Evolutionary conservation across 2,888 invertebrate species (phyloP).

Genomic region (Ormyrus rosae): DNA sequence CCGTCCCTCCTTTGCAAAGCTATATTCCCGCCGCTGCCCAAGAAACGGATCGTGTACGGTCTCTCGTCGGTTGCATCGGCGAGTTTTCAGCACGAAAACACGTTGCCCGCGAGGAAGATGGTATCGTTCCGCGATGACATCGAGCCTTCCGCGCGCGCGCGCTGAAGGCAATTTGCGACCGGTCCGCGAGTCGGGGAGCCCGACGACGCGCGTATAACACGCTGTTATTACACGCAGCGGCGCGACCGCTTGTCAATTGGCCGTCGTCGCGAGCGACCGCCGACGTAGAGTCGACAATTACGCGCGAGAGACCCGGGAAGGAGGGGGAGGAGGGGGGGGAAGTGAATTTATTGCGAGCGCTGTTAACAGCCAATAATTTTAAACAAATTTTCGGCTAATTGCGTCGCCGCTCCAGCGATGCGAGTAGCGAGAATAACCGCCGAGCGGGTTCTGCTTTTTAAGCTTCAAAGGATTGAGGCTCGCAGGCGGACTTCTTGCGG

Average conservation of each 20-base stretch:
- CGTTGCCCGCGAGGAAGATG: conserved; percentile 8
- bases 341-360: background rate
- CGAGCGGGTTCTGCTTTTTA: background rate
- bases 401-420: background rate
- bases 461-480: background rate
- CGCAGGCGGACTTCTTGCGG: too few relatives aligned
- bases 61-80: too few relatives aligned
- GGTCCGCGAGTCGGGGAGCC: background rate
- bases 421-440: background rate
- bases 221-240: conserved; percentile 33
- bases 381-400: conserved; percentile 21
- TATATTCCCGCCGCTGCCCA: too few relatives aligned
- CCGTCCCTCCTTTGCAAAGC: too few relatives aligned
- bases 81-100: too few relatives aligned
- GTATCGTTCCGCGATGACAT: conserved; percentile 32
- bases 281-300: conserved; percentile 16
- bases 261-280: background rate
- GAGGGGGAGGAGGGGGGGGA: background rate
- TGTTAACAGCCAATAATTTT: conserved; percentile 22
- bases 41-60: too few relatives aligned
- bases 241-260: conserved; percentile 34
- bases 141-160: conserved; percentile 18
- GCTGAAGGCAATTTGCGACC: background rate
- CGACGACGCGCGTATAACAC: background rate
- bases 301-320: conserved; percentile 6